phyloP scores from a whole-genome alignment of 2,888 invertebrate genomes.

The Diachrysia chrysitis region DNA sequence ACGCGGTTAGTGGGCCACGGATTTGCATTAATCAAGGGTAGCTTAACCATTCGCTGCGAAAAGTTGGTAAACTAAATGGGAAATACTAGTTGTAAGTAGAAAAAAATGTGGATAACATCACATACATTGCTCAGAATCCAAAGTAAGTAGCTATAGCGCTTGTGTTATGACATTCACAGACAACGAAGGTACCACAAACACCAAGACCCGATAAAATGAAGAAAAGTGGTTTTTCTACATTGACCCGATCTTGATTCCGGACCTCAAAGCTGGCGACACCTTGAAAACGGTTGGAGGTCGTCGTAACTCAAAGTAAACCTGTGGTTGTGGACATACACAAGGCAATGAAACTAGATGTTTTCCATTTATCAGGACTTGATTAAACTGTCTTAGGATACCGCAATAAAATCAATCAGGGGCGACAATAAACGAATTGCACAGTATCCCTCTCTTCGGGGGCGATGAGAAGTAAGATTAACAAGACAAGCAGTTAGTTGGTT shows the following conservation, averaged over 20 bases:
- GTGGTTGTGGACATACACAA: not conserved
- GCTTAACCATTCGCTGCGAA: constrained; percentile 17
- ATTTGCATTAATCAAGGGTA: constrained; percentile 40
- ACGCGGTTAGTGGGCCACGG: constrained; percentile 48
- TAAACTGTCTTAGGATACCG: not conserved
- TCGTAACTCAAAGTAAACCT: not conserved
- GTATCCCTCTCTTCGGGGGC: not conserved
- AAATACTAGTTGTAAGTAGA: not conserved
- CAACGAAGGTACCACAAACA: too few species aligned
- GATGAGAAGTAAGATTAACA: not conserved
- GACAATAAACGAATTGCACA: not conserved
- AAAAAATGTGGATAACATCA: too few species aligned
- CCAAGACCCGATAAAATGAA: too few species aligned
- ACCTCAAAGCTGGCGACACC: too few species aligned
- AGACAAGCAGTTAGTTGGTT: too few species aligned
- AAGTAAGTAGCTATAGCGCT: too few species aligned
- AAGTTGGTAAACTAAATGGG: constrained; percentile 7
- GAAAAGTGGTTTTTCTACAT: too few species aligned
- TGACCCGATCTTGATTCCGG: too few species aligned
- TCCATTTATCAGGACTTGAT: not conserved
- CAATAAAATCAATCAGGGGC: not conserved
- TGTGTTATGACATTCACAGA: too few species aligned
- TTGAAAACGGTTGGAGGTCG: too few species aligned
- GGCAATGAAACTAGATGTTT: not conserved
- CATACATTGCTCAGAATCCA: too few species aligned